Base-by-base conservation (phyloP, 2,797 vertebrate genomes). In the Molossus molossus region DNA sequence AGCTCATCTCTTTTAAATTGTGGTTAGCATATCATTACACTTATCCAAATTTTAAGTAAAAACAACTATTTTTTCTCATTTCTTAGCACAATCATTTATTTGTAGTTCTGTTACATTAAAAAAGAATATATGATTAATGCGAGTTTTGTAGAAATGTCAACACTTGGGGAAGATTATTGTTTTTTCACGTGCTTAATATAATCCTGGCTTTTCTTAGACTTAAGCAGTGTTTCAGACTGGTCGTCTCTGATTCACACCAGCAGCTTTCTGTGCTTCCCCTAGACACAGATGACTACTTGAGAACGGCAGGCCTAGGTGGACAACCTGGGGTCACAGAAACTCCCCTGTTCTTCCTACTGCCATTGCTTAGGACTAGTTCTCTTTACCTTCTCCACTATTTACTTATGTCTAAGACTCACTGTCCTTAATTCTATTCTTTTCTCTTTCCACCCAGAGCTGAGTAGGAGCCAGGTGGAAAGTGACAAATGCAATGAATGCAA, bases 21-120 rank as follows among this genome's bases (percentile, higher is more conserved):
- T 73, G n/a, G 29, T 48, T 73, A 75, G 8, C 27, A 60, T 37
- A 73, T 67, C n/a, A 87, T 15, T 40, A 72, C 0, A 58, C 48
- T 72, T 80, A 81, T 25, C 27, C 17, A 85, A n/a, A 81, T 86
- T 81, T 62, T 70, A 90, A 62, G 33, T 94, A 73, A 84, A 88
- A 88, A 29, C 14, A 73, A 75, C 27, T 80, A 33, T 27, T 67
- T n/a, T 73, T 83, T 67, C 48, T 27, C 84, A 50, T 72, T 67
- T 9, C 11, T 67, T 17, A 73, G n/a, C 40, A 84, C 45, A 85
- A 75, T 33, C 27, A 75, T 67, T 40, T 85, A 73, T n/a, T 80
- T 84, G 18, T 76, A 50, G 80, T 73, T 81, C 17, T 50, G 18
- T 80, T 69, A 73, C 25, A 89, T 75, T 55, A 67, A 87, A 83